phyloP scores from a whole-genome alignment of 2,113 vertebrate species.

The human (Homo sapiens) region DNA sequence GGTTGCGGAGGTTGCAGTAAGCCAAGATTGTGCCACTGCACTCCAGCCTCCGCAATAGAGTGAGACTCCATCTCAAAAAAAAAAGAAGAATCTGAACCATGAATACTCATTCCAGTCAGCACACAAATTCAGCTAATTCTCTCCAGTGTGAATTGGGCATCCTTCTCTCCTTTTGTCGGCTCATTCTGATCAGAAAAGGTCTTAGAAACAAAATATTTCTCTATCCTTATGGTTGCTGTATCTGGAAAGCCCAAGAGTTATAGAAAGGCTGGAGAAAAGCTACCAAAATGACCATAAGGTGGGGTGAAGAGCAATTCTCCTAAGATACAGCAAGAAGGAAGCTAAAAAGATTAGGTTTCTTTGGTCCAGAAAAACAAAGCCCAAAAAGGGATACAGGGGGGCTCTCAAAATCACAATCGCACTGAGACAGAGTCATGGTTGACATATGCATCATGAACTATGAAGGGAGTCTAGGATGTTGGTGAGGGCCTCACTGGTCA shows the following conservation, averaged over 20 bases:
- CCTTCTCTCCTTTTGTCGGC: not conserved
- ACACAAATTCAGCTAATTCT: not conserved
- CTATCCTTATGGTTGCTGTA: not conserved
- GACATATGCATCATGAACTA: not conserved
- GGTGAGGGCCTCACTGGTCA: not conserved
- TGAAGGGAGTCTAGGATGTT: not conserved
- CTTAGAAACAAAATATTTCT: slow-evolving; percentile 15
- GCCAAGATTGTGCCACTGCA: no score
- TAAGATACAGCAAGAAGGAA: not conserved
- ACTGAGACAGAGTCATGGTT: not conserved
- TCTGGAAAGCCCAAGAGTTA: not conserved
- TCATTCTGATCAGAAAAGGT: not conserved
- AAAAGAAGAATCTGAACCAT: not conserved
- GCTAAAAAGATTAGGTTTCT: not conserved
- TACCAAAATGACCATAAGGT: not conserved
- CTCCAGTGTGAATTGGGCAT: not conserved
- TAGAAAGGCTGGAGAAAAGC: not conserved
- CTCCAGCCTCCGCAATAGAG: no score
- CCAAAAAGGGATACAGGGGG: not conserved
- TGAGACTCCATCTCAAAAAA: no score
- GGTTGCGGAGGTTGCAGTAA: no score
- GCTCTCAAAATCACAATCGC: not conserved
- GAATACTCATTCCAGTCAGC: not conserved
- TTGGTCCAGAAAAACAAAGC: slow-evolving; percentile 8
- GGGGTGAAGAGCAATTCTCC: not conserved